phyloP scores from a whole-genome alignment of 2,888 invertebrate species.

The Drosophila meridionalis region DNA sequence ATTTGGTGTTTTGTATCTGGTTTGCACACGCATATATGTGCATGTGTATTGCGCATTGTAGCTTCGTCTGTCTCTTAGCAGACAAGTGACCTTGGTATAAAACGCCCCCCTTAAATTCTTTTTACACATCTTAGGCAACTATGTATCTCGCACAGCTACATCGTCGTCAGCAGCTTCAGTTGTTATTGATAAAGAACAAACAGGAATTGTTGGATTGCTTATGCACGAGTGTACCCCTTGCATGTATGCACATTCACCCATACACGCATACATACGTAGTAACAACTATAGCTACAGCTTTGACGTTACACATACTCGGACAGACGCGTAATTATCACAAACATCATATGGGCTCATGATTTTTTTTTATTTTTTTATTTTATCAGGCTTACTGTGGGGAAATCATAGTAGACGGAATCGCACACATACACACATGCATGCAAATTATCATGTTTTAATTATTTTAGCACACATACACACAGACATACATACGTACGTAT shows the following conservation, averaged over 20 bases:
- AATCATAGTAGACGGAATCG: conserved; percentile 26
- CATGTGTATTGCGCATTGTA: conserved; percentile 14
- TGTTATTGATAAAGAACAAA: conserved; percentile 24
- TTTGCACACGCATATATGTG: background rate
- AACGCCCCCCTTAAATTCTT: conserved; percentile 47
- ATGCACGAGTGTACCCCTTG: conserved; percentile 12
- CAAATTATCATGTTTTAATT: conserved; percentile 76
- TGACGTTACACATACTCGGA: background rate
- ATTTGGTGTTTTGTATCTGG: background rate
- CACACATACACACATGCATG: conserved; percentile 45
- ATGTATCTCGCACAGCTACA: conserved; percentile 18
- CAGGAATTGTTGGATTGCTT: conserved; percentile 37
- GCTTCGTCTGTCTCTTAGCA: conserved; percentile 45
- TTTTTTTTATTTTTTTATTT: conserved; percentile 11
- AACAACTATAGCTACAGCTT: background rate
- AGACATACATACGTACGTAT: background rate
- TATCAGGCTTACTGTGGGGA: conserved; percentile 37
- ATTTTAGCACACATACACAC: conserved; percentile 36
- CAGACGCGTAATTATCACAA: conserved; percentile 62
- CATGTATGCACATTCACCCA: background rate
- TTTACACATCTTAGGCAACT: conserved; percentile 20
- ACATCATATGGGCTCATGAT: conserved; percentile 42
- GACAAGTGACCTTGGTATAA: conserved; percentile 74
- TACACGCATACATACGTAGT: background rate
- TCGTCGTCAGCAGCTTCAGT: conserved; percentile 32